Percentiles rank a stretch among this genome's conserved stretches.
Conservation (phyloP, 2,113 vertebrate species). For the Gavialis gangeticus region DNA sequence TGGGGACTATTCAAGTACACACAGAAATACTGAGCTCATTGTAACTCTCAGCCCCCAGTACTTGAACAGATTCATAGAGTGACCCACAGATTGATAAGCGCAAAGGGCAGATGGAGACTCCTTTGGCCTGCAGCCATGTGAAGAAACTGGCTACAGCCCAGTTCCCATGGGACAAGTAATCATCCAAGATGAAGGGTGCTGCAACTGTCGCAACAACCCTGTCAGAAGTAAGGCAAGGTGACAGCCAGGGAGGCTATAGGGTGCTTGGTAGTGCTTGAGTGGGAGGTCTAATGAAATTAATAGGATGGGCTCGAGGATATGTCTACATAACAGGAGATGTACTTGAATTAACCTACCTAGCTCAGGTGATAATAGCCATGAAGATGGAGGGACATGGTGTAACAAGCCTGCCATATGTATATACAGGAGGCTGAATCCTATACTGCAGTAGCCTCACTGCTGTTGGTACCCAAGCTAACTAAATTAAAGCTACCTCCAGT, state of each 20-base stretch:
- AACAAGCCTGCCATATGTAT: accelerated
- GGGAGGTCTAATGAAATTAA: background rate
- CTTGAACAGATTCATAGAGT: background rate
- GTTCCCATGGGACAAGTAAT: background rate
- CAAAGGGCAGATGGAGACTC: background rate
- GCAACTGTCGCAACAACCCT: background rate
- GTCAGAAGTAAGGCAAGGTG: background rate
- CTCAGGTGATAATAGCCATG: too few species aligned
- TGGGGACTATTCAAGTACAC: accelerated
- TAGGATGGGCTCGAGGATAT: accelerated
- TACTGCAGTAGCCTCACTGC: background rate
- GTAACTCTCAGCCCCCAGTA: background rate
- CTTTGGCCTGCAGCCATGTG: background rate
- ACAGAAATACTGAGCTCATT: background rate
- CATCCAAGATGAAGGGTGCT: background rate
- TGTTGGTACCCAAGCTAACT: background rate
- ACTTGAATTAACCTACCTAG: too few species aligned
- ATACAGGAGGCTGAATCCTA: background rate
- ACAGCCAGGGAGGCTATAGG: background rate
- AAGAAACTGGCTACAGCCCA: background rate
- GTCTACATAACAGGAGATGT: too few species aligned
- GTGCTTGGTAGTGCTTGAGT: background rate
- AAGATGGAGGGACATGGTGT: too few species aligned
- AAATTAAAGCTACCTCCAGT: background rate
- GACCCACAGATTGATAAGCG: background rate